Evolutionary conservation across 1,140 invertebrate species (phyloP).

Genomic region (Steinernema feltiae): DNA sequence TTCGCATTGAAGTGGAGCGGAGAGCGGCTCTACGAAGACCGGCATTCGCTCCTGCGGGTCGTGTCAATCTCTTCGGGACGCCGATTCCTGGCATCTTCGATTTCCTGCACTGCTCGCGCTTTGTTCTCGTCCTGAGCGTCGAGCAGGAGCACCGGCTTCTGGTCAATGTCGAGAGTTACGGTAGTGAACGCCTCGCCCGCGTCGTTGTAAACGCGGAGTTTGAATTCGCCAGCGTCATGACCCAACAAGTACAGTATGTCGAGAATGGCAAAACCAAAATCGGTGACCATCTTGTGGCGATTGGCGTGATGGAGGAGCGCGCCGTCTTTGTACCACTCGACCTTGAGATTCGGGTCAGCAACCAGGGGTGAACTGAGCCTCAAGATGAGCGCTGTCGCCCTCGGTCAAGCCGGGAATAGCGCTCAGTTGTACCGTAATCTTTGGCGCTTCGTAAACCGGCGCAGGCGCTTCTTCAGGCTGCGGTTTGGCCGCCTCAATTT

Average conservation of each 20-base stretch:
- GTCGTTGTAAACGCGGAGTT: constrained; percentile 38
- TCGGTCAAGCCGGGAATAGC: constrained; percentile 74
- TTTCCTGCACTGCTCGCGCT: constrained; percentile 48
- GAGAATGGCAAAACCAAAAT: constrained; percentile 62
- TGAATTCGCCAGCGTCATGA: constrained; percentile 59
- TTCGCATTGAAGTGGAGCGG: constrained; percentile 46
- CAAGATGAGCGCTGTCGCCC: constrained; percentile 82
- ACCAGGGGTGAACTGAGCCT: constrained; percentile 82
- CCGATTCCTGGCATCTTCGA: constrained; percentile 43
- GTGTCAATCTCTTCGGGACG: constrained; percentile 47
- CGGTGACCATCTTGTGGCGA: constrained; percentile 60
- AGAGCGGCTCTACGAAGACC: constrained; percentile 56
- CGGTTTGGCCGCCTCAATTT: constrained; percentile 70
- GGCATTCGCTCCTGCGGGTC: constrained; percentile 48
- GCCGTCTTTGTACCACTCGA: constrained; percentile 60
- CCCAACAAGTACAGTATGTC: constrained; percentile 62
- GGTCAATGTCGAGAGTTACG: constrained; percentile 41
- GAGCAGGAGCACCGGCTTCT: constrained; percentile 44
- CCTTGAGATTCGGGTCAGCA: constrained; percentile 85
- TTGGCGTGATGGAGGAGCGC: constrained; percentile 52
- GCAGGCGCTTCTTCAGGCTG: constrained; percentile 39
- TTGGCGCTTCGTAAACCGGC: constrained; percentile 66
- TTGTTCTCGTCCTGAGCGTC: constrained; percentile 47
- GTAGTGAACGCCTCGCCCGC: constrained; percentile 47
- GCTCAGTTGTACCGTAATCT: constrained; percentile 79